Base-by-base conservation (phyloP, 2,113 vertebrate species). In the Leucoraja erinaceus region DNA sequence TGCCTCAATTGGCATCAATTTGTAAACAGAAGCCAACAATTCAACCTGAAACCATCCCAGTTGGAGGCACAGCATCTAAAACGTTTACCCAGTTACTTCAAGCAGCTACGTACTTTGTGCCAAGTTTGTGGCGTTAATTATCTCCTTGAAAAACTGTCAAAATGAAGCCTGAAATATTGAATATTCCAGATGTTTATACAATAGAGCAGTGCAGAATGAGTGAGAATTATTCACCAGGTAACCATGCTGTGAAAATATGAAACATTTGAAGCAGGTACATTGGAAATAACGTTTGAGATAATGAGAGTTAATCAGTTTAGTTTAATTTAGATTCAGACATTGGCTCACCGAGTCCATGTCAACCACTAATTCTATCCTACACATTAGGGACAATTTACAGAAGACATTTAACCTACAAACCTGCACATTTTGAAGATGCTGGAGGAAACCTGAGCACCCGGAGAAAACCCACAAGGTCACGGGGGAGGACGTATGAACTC, bases 211-310 rank as follows among this genome's bases (percentile, higher is more conserved):
- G 56, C 3, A 61, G 59, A 2, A 88, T 8, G 11, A 88, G 83
- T 61, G n/a, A 63, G 28, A 63, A 88, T 63, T 63, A 88, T 63
- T 88, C 59, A 63, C 59, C 83, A 88, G 63, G 79, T 81, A 56
- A 6, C 38, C 78, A 86, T 61, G 10, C 25, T 61, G 56, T n/a
- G 59, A 88, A 31, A 88, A 88, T 31, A 31, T 63, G 31, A 63
- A 83, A 88, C n/a, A 28, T 88, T 86, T 86, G 16, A 86, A 86
- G 83, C 61, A 5, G 25, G 31, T 63, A 16, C 56, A 56, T 16
- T 14, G 59, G 22, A 83, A 59, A 54, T 54, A 47, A 6, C 9
- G 28, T 61, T 86, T 86, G 56, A 61, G 14, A 61, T 47, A 47
- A 47, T 47, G 38, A 47, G 3, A 47, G 38, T 47, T 47, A 47